Evolutionary conservation across 2,888 invertebrate genomes (phyloP).

Genomic region (Orthosia gracilis): DNA sequence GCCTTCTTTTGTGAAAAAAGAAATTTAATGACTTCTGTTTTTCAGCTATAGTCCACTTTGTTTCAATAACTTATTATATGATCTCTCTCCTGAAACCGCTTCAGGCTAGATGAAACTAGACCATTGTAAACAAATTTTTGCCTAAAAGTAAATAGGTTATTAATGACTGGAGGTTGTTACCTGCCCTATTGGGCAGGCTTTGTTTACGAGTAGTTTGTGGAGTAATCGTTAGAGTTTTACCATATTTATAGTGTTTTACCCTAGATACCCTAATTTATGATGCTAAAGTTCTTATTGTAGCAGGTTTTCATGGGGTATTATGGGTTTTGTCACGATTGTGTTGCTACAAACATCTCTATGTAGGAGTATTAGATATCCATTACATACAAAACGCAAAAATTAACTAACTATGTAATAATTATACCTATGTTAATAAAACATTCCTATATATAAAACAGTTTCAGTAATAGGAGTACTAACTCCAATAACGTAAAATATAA

Average conservation of each 20-base stretch:
- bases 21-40: conserved; percentile 2
- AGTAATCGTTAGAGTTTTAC: conserved; percentile 23
- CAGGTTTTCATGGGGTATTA: conserved; percentile 4
- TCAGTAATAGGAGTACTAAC: too few species aligned
- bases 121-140: conserved; percentile 53
- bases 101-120: conserved; percentile 23
- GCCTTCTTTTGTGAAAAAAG: too few species aligned
- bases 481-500: too few species aligned
- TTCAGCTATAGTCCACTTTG: too few species aligned
- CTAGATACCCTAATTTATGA: conserved; percentile 10
- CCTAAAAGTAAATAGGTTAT: conserved; percentile 23
- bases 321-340: too few species aligned
- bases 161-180: conserved; percentile 2
- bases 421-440: too few species aligned
- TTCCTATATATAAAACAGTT: too few species aligned
- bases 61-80: conserved; percentile 35
- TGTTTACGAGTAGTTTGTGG: conserved; percentile 15
- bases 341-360: too few species aligned
- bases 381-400: too few species aligned
- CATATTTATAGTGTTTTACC: conserved; percentile 39
- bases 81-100: conserved; percentile 31
- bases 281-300: neutral
- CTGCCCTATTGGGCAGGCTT: conserved; percentile 15
- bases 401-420: too few species aligned
- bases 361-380: too few species aligned